These are phyloP conservation scores for Adelosebastes latens DNA, from an alignment of 2,797 vertebrate species.

Conservation along the genomic window DNA sequence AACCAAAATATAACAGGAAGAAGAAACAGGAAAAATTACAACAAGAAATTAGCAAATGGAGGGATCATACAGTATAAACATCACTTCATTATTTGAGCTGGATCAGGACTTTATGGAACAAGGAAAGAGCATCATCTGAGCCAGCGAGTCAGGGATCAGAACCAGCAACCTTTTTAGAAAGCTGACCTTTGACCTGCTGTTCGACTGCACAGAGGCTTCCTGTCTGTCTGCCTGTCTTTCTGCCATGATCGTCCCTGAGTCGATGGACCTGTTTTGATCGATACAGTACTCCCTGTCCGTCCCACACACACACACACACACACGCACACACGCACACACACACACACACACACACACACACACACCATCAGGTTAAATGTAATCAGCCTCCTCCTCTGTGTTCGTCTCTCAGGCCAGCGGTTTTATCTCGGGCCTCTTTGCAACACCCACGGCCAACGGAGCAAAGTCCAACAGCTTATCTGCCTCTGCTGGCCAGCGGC, in stretches of 20 bases:
- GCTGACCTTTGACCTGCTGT: constrained; percentile 37
- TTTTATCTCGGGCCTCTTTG: constrained; percentile 83
- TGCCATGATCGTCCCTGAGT: constrained; percentile 15
- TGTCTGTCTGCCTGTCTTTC: neutral
- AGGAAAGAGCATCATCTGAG: neutral
- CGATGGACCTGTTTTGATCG: constrained; percentile 45
- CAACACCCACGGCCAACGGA: constrained; percentile 78
- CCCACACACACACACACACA: constrained; percentile 52
- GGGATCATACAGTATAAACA: neutral
- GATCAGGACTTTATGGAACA: neutral
- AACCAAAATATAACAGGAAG: neutral
- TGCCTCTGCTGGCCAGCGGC: constrained; percentile 29
- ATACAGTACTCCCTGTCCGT: constrained; percentile 49
- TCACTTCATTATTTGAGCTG: neutral
- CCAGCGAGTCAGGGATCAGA: neutral
- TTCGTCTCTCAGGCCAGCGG: constrained; percentile 59
- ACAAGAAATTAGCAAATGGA: neutral
- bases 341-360: constrained; percentile 24
- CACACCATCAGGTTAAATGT: constrained; percentile 66
- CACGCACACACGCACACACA: constrained; percentile 1
- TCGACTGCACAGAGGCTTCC: neutral
- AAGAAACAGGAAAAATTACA: neutral
- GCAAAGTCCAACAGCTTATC: constrained; percentile 86
- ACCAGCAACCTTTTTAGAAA: constrained; percentile 2
- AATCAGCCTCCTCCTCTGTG: constrained; percentile 77